phyloP scores from a whole-genome alignment of 2,113 vertebrate species.

The Amazona vittata region DNA sequence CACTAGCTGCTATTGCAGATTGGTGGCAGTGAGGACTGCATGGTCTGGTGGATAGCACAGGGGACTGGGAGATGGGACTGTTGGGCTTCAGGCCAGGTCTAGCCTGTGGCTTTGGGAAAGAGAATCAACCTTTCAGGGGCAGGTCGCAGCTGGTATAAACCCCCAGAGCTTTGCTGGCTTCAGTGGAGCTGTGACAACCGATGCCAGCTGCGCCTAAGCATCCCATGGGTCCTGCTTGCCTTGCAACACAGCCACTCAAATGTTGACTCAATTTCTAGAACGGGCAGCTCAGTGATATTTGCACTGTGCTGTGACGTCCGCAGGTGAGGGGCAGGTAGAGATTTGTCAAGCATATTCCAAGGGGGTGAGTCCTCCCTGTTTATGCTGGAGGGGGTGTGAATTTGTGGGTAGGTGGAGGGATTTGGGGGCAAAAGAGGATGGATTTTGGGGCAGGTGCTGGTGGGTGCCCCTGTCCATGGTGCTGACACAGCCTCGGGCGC shows the following conservation, averaged over 20 bases:
- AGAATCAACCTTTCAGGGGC: not conserved
- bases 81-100: not conserved
- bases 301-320: not conserved
- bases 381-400: no score
- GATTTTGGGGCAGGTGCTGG: not conserved
- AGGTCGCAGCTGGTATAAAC: not conserved
- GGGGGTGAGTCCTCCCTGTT: not conserved
- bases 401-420: not conserved
- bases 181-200: not conserved
- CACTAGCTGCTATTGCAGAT: not conserved
- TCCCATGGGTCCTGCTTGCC: not conserved
- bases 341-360: not conserved
- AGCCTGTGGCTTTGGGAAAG: not conserved
- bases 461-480: not conserved
- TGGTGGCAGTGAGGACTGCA: not conserved
- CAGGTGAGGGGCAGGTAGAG: not conserved
- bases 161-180: not conserved
- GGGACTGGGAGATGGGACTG: not conserved
- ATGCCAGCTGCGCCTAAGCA: not conserved
- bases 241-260: not conserved
- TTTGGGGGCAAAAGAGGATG: not conserved
- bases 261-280: not conserved
- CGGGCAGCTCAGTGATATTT: conserved; percentile 30
- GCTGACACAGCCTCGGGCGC: not conserved
- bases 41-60: not conserved